These are phyloP conservation scores for Eugnorisma glareosa DNA, from an alignment of 2,888 invertebrate species.

Conservation along the genomic window DNA sequence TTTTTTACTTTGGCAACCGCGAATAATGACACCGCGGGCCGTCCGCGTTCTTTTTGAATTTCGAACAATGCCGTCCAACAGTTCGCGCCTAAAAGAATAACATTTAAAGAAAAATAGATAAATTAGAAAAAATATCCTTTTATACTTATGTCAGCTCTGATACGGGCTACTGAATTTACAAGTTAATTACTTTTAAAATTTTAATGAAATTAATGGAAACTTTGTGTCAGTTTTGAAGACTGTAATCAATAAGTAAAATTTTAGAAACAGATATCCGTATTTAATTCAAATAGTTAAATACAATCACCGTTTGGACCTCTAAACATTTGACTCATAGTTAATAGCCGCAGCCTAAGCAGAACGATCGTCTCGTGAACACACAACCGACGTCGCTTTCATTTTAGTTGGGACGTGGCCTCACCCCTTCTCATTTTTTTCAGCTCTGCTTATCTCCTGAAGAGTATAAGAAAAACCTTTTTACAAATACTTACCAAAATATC, in stretches of 20 bases:
- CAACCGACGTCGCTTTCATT: not conserved
- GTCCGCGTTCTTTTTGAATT: slow-evolving; percentile 85
- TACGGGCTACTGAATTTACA: slow-evolving; percentile 84
- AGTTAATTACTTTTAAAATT: slow-evolving; percentile 49
- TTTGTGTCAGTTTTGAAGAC: not conserved
- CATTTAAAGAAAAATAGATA: slow-evolving; percentile 82
- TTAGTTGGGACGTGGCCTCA: not conserved
- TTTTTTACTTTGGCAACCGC: slow-evolving; percentile 86
- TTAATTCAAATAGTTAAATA: not conserved
- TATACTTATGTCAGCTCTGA: slow-evolving; percentile 75
- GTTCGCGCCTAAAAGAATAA: slow-evolving; percentile 86
- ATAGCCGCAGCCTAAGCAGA: not conserved
- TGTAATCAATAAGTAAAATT: not conserved
- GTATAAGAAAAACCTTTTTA: not conserved
- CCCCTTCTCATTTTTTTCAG: not conserved
- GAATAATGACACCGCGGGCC: slow-evolving; percentile 87
- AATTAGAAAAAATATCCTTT: slow-evolving; percentile 66
- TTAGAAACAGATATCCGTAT: not conserved
- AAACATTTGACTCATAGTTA: not conserved
- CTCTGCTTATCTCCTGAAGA: not conserved
- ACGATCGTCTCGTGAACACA: not conserved
- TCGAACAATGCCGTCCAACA: slow-evolving; percentile 85
- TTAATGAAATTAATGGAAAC: slow-evolving; percentile 33
- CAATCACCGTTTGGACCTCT: not conserved
- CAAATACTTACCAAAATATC: not conserved